Evolutionary conservation across 2,797 vertebrate genomes (phyloP).

Genomic region (Esox lucius): DNA sequence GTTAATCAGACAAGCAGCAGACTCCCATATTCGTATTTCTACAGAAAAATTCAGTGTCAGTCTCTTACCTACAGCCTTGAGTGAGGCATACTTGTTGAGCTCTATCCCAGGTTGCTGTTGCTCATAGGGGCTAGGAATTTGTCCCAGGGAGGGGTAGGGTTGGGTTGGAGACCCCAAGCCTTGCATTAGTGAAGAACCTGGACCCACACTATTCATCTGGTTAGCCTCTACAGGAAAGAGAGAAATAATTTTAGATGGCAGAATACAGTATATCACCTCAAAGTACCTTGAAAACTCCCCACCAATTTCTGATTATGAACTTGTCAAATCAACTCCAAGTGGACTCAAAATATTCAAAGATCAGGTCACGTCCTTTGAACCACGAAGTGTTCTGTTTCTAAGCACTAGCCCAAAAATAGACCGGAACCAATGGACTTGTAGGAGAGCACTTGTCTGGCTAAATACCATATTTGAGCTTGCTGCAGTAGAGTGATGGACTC

Average conservation of each 20-base stretch:
- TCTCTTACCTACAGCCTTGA: constrained; percentile 94
- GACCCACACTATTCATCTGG: constrained; percentile 89
- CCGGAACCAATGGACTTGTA: too few species aligned
- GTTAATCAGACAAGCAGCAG: neutral
- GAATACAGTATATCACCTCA: neutral
- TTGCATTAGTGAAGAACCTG: constrained; percentile 85
- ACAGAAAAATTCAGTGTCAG: constrained; percentile 2
- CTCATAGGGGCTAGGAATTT: constrained; percentile 89
- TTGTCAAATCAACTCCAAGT: too few species aligned
- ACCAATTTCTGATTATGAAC: too few species aligned
- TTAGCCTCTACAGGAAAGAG: constrained; percentile 73
- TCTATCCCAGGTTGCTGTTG: constrained; percentile 86
- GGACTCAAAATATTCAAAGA: too few species aligned
- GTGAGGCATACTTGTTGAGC: constrained; percentile 91
- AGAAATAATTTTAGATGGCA: constrained; percentile 14
- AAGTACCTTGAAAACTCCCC: too few species aligned
- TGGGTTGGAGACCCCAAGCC: constrained; percentile 73
- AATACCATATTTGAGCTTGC: too few species aligned
- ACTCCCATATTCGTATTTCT: neutral
- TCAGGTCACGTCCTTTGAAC: too few species aligned
- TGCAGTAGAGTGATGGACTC: too few species aligned
- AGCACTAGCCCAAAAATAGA: too few species aligned
- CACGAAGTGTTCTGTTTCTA: too few species aligned
- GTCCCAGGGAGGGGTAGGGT: constrained; percentile 86
- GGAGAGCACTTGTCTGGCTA: too few species aligned